Conservation (phyloP, 2,888 invertebrate genomes). For the Caenorhabditis uteleia region DNA sequence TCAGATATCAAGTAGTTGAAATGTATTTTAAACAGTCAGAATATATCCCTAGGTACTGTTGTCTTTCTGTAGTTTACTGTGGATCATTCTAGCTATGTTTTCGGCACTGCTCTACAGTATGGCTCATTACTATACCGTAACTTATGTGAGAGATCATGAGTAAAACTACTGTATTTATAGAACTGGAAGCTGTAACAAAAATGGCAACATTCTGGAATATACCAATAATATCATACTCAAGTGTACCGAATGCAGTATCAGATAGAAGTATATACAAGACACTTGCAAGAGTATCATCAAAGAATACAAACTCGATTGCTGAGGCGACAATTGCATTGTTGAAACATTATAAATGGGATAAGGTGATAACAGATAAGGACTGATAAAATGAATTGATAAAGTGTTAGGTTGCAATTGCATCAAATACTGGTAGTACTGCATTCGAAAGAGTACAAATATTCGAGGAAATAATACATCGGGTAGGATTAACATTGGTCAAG, state of each 20-base stretch:
- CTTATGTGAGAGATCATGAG: background rate
- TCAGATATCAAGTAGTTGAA: too few species aligned
- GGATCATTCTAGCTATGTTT: too few species aligned
- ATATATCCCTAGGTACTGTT: too few species aligned
- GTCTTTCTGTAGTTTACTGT: too few species aligned
- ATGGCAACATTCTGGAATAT: slow-evolving; percentile 69
- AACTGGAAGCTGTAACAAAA: slow-evolving; percentile 67
- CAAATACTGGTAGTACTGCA: slow-evolving; percentile 63
- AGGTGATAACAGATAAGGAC: slow-evolving; percentile 43
- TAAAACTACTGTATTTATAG: slow-evolving; percentile 17
- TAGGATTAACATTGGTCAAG: slow-evolving; percentile 55
- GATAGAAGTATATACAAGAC: slow-evolving; percentile 56
- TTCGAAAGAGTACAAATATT: slow-evolving; percentile 61
- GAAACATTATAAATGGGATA: slow-evolving; percentile 62
- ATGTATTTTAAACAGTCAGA: too few species aligned
- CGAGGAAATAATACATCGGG: slow-evolving; percentile 63
- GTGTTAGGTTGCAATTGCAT: slow-evolving; percentile 62
- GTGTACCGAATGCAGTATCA: slow-evolving; percentile 55
- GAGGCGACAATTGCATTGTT: slow-evolving; percentile 59
- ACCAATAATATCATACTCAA: slow-evolving; percentile 66
- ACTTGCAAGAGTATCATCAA: slow-evolving; percentile 62
- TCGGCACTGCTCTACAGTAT: too few species aligned
- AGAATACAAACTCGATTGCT: slow-evolving; percentile 65
- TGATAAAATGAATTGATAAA: background rate
- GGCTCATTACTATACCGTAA: background rate